phyloP scores from a whole-genome alignment of 2,888 invertebrate species.

The Ectemnius continuus region DNA sequence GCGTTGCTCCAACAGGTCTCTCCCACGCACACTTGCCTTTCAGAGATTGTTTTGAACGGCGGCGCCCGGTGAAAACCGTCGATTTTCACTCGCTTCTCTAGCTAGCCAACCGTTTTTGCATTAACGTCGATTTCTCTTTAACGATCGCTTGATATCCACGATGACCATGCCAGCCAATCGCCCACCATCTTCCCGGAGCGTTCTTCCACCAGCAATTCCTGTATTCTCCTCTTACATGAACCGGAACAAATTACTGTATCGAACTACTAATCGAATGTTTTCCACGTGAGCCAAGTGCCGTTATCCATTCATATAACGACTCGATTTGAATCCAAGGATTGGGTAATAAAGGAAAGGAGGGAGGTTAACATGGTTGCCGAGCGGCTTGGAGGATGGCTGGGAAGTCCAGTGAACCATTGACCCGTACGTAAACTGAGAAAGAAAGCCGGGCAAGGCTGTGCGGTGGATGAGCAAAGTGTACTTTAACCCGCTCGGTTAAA shows the following conservation, averaged over 20 bases:
- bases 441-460: constrained; percentile 46
- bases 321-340: too few species aligned
- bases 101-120: background rate
- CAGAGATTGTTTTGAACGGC: constrained; percentile 26
- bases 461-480: constrained; percentile 42
- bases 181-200: background rate
- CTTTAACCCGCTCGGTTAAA: constrained; percentile 22
- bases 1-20: constrained; percentile 25
- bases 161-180: background rate
- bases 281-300: background rate
- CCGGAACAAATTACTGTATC: constrained; percentile 3
- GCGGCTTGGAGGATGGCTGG: constrained; percentile 29
- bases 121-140: constrained; percentile 38
- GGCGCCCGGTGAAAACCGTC: constrained; percentile 17
- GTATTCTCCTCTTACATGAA: background rate
- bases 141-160: constrained; percentile 21
- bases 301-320: too few species aligned
- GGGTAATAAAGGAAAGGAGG: background rate
- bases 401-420: constrained; percentile 63
- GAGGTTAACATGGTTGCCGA: background rate
- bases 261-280: constrained; percentile 4
- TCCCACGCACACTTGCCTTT: constrained; percentile 31
- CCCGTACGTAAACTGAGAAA: constrained; percentile 62
- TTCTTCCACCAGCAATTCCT: background rate
- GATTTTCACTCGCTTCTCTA: constrained; percentile 25